These are phyloP conservation scores for Gymnodraco acuticeps DNA, from an alignment of 2,797 vertebrate genomes.

Conservation along the genomic window DNA sequence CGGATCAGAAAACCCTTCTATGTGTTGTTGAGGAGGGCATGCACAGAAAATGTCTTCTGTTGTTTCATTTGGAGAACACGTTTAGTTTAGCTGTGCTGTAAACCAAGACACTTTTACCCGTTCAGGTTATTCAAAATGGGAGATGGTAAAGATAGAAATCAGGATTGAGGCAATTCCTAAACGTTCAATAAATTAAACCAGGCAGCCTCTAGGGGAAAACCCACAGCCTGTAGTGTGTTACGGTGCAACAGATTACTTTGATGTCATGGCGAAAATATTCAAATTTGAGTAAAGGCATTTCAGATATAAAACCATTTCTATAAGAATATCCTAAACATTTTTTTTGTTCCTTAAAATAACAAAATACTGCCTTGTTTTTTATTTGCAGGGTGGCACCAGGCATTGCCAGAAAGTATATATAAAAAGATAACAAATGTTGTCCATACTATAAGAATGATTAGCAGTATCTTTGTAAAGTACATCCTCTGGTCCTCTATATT, in stretches of 20 bases:
- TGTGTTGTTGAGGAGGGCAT: too few relatives aligned
- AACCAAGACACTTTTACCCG: not conserved
- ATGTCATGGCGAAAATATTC: not conserved
- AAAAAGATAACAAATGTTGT: not conserved
- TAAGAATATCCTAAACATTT: not conserved
- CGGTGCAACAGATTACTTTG: not conserved
- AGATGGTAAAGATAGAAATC: not conserved
- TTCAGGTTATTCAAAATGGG: not conserved
- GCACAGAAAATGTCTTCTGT: not conserved
- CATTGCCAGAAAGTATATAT: slow-evolving; percentile 13
- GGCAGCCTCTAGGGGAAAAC: not conserved
- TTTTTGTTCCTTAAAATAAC: not conserved
- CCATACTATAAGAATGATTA: slow-evolving; percentile 10
- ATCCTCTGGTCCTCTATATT: slow-evolving; percentile 16
- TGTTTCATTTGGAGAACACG: not conserved
- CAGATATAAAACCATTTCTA: slow-evolving; percentile 10
- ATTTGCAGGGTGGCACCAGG: not conserved
- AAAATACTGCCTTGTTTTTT: slow-evolving; percentile 5
- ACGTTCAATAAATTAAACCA: not conserved
- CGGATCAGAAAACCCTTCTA: too few relatives aligned
- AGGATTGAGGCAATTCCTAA: not conserved
- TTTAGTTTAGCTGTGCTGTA: not conserved
- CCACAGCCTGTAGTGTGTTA: not conserved
- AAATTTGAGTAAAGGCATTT: slow-evolving; percentile 14
- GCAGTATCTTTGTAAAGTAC: slow-evolving; percentile 26